A percentile compares a stretch with the other conserved stretches of the same genome.
Conservation (phyloP, 2,797 vertebrate genomes). For the Pristis pectinata region DNA sequence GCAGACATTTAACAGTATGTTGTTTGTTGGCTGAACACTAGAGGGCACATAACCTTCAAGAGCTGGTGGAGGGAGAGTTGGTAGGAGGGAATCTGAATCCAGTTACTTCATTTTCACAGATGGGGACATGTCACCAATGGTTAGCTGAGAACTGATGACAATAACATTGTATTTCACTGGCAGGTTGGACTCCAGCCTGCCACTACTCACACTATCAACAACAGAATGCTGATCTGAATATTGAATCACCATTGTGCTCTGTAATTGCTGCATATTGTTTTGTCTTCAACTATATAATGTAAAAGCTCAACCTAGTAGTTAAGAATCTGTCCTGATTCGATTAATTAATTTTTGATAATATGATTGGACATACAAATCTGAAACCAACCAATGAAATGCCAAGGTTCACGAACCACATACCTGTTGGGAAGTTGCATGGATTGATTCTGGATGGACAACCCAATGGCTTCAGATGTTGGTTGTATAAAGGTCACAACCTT, state of each 20-base stretch:
- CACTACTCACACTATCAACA: background rate
- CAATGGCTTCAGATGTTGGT: background rate
- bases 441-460: background rate
- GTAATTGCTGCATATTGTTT: background rate
- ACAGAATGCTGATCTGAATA: background rate
- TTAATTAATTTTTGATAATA: background rate
- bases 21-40: slow-evolving; percentile 3
- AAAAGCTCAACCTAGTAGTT: background rate
- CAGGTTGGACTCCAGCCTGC: background rate
- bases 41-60: slow-evolving; percentile 31
- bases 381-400: background rate
- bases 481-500: background rate
- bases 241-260: background rate
- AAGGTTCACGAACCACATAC: background rate
- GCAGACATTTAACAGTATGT: background rate
- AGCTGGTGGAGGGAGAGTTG: background rate
- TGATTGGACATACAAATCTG: background rate
- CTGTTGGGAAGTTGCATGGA: background rate
- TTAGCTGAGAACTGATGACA: slow-evolving; percentile 35
- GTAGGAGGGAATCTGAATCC: background rate
- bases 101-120: slow-evolving; percentile 1
- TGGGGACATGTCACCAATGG: slow-evolving; percentile 8
- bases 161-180: background rate
- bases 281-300: background rate
- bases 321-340: background rate